phyloP scores from a whole-genome alignment of 2,113 vertebrate species.

The Pelobates fuscus region DNA sequence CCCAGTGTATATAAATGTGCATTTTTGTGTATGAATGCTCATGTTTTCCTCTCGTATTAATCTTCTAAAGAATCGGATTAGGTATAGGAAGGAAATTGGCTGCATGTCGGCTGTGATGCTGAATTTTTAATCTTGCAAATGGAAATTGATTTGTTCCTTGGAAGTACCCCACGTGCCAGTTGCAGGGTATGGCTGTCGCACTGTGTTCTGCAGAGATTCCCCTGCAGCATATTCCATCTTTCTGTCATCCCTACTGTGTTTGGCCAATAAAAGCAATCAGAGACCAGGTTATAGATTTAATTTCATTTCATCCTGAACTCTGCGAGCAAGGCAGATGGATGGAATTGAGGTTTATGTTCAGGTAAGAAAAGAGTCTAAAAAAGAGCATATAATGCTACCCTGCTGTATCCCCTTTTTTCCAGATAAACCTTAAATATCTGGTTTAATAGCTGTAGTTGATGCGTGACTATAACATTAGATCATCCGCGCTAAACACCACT shows the following conservation, averaged over 20 bases:
- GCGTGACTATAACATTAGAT: background rate
- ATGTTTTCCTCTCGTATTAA: slow-evolving; percentile 1
- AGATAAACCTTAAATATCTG: slow-evolving; percentile 6
- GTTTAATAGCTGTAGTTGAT: background rate
- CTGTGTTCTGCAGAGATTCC: slow-evolving; percentile 28
- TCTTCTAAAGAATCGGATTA: slow-evolving; percentile 35
- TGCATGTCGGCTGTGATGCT: slow-evolving; percentile 24
- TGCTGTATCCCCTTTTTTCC: background rate
- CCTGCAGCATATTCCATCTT: slow-evolving; percentile 48
- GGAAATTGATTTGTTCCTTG: slow-evolving; percentile 49
- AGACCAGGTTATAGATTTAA: slow-evolving; percentile 44
- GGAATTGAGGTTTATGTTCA: background rate
- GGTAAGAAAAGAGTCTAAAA: slow-evolving; percentile 1
- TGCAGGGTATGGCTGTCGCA: slow-evolving; percentile 14
- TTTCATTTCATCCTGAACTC: slow-evolving; percentile 47
- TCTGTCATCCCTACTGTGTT: slow-evolving; percentile 44
- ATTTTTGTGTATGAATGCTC: no score
- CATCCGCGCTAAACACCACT: no score
- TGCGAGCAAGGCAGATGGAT: slow-evolving; percentile 5
- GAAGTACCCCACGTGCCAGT: slow-evolving; percentile 25
- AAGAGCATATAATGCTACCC: background rate
- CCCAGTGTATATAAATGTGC: no score
- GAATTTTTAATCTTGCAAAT: slow-evolving; percentile 49
- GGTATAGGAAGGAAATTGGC: slow-evolving; percentile 36
- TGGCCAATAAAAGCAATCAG: slow-evolving; percentile 47